Base-by-base conservation (phyloP, 1,140 invertebrate species). In the Drosophila subpulchrella region DNA sequence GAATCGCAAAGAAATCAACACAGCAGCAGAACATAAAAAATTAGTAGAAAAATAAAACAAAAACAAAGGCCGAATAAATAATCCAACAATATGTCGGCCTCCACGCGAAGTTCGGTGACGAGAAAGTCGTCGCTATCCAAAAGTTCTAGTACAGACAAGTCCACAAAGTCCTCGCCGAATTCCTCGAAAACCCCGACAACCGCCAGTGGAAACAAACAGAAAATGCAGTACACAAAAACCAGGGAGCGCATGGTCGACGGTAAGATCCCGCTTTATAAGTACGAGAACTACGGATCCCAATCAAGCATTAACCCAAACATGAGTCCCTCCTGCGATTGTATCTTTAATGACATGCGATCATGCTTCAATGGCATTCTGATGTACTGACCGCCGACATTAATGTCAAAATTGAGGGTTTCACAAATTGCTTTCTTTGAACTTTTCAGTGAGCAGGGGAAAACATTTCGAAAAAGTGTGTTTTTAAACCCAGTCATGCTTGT, bases 221-320 rank as follows among this genome's bases (percentile, higher is more conserved):
- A 90, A 78, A 91, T 90, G 77, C 88, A 89, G 73, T 91, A 91
- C 42, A 63, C 90, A 76, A 91, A 88, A 41, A 91, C 90, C 39
- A 91, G 46, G 70, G 90, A 91, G 54, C 90, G 90, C 36, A 89
- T 91, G 48, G 82, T 85, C 51, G 86, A 85, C 58, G 90, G 94
- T 96, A 89, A 48, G 20, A 39, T 51, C 41, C 15, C 42, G 15
- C 46, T 32, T 32, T 10, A 34, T 3, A 34, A 34, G 32, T 34
- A 10, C 8, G 2, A 34, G 36, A 12, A 30, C 8, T 20, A 55
- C 27, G 46, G n/a, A 39, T 12, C 36, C 30, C 44, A 50, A 20
- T 72, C 67, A 38, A 41, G 51, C 65, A 58, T 58, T 32, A 57
- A 12, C 27, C 51, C 50, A 50, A 42, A 58, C 44, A 58, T 36